These are phyloP conservation scores for Troides helena DNA, from an alignment of 2,888 invertebrate species.

Conservation along the genomic window DNA sequence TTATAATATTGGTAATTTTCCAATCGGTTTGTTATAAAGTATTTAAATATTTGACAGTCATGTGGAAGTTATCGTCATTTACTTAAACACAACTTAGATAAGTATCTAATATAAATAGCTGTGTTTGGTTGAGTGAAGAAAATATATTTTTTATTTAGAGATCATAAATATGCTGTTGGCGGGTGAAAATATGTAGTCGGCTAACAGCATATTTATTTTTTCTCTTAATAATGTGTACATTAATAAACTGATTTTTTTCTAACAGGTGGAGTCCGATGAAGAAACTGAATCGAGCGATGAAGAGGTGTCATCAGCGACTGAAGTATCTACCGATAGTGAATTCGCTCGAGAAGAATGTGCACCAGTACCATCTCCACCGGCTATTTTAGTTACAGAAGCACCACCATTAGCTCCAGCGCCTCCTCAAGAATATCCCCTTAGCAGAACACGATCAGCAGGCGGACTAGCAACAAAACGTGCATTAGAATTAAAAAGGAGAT, in stretches of 20 bases:
- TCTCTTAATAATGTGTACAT: background rate
- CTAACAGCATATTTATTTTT: too few relatives aligned
- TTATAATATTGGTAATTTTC: too few relatives aligned
- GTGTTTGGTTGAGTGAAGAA: too few relatives aligned
- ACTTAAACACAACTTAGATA: too few relatives aligned
- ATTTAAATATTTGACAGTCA: too few relatives aligned
- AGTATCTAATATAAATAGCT: too few relatives aligned
- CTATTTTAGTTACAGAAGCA: conserved; percentile 87
- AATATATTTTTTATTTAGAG: too few relatives aligned
- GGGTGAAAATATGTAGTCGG: too few relatives aligned
- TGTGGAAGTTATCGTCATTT: too few relatives aligned
- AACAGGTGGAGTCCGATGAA: conserved; percentile 72
- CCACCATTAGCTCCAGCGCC: conserved; percentile 85
- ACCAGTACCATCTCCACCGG: conserved; percentile 86
- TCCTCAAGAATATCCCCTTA: conserved; percentile 87
- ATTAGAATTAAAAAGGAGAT: conserved; percentile 91
- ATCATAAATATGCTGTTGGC: too few relatives aligned
- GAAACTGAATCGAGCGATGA: conserved; percentile 85
- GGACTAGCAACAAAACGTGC: conserved; percentile 93
- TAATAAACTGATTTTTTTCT: background rate
- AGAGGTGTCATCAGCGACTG: conserved; percentile 92
- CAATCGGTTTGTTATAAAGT: too few relatives aligned
- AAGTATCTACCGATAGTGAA: conserved; percentile 95
- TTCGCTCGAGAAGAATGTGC: conserved; percentile 90
- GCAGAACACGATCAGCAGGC: conserved; percentile 91